A percentile compares a stretch with the other conserved stretches of the same genome.
Conservation (phyloP, 1,140 invertebrate genomes). For the Apocrypta bakeri region DNA sequence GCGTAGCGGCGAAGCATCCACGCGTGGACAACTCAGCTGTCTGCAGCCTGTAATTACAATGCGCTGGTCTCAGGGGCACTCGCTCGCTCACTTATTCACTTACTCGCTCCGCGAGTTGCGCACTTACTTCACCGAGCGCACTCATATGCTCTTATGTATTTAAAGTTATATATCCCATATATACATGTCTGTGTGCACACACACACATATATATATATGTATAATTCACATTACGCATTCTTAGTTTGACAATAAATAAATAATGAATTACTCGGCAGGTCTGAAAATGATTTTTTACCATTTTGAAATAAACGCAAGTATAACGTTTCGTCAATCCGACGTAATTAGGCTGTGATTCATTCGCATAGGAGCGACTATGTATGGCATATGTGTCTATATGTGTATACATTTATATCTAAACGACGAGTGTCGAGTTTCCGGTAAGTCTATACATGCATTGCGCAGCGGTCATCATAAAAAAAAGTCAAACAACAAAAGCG, state of each 20-base stretch:
- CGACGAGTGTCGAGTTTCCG: conserved; percentile 28
- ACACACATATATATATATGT: not conserved
- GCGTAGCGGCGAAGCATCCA: conserved; percentile 63
- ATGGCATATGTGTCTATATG: too few relatives aligned
- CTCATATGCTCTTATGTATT: not conserved
- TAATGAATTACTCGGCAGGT: not conserved
- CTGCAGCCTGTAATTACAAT: conserved; percentile 66
- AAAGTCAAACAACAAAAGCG: conserved; percentile 19
- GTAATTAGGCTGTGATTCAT: conserved; percentile 45
- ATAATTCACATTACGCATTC: not conserved
- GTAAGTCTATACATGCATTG: not conserved
- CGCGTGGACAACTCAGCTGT: conserved; percentile 66
- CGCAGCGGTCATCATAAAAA: conserved; percentile 14
- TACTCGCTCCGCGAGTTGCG: conserved; percentile 43
- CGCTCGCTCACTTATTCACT: conserved; percentile 58
- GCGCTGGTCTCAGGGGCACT: conserved; percentile 59
- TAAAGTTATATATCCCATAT: not conserved
- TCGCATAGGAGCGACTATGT: not conserved
- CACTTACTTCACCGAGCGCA: conserved; percentile 13
- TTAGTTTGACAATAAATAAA: too few relatives aligned
- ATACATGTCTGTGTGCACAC: too few relatives aligned
- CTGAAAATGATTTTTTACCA: not conserved
- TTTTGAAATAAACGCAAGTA: not conserved
- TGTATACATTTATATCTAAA: not conserved
- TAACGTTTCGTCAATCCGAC: not conserved